phyloP scores from a whole-genome alignment of 2,113 vertebrate species.

The Chaetops frenatus region DNA sequence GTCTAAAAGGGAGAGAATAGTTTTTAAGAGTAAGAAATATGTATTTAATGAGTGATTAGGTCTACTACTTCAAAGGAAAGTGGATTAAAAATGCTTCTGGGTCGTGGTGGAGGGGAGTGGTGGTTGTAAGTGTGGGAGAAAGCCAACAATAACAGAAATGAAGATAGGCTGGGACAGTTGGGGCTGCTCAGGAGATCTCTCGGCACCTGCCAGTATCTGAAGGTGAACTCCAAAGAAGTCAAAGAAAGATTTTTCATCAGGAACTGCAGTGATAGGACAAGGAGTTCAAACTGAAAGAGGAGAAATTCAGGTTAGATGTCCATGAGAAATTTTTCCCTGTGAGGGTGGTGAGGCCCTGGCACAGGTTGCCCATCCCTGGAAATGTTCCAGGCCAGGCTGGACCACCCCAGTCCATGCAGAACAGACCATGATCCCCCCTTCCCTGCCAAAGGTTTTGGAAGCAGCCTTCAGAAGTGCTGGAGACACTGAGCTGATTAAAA shows the following conservation, averaged over 20 bases:
- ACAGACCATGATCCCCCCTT: neutral
- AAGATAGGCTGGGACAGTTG: neutral
- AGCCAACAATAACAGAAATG: neutral
- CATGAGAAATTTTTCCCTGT: neutral
- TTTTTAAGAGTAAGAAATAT: neutral
- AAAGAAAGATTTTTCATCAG: neutral
- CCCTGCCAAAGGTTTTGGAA: neutral
- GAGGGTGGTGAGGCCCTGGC: neutral
- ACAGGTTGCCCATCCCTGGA: neutral
- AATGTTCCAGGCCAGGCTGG: neutral
- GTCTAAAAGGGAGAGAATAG: neutral
- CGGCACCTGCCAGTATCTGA: neutral
- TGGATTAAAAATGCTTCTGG: neutral
- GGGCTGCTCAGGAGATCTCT: neutral
- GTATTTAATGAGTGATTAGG: neutral
- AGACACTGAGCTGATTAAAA: neutral
- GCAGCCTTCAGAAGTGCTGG: fast-evolving
- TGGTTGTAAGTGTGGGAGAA: neutral
- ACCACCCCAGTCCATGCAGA: neutral
- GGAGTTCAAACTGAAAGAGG: neutral
- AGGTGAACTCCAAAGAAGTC: neutral
- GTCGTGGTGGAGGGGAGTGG: neutral
- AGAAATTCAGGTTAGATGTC: neutral
- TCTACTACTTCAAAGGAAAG: neutral
- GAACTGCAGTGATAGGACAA: neutral